Base-by-base conservation (phyloP, 1,140 invertebrate genomes). In the Polyergus mexicanus region DNA sequence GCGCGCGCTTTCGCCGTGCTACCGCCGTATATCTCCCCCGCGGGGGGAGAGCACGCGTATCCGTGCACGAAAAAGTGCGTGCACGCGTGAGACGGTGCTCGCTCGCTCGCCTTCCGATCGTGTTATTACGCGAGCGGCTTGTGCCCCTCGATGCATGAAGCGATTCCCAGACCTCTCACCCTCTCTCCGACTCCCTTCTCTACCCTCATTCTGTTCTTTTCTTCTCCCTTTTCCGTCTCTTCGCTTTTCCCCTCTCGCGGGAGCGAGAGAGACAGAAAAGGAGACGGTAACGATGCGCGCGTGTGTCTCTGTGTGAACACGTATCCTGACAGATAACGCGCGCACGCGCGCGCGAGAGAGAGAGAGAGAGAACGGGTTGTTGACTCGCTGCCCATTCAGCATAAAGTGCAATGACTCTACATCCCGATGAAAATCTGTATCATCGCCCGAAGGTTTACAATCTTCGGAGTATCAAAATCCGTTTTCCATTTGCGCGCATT, bases 341-440 rank as follows among this genome's bases (percentile, higher is more conserved):
- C n/a, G n/a, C n/a, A n/a, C n/a, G n/a, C n/a, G n/a, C n/a, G n/a
- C n/a, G n/a, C n/a, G 56, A 60, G 32, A 32, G 51, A 56, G 92
- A 28, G 11, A 68, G 41, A 65, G 47, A 60, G 32, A 51, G 78
- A 92, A 89, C 89, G 90, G 94, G 93, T 94, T 94, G 94, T 94
- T 94, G 94, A 94, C 94, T 94, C 91, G 93, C 84, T 94, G 94
- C 91, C 93, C 93, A 94, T 94, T 94, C 93, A 93, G 93, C 93
- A 94, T 94, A 93, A 94, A 94, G 94, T 93, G 94, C 94, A 94
- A 94, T 92, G 94, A 94, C 93, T 93, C 90, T 89, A 83, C 66
- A 28, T 83, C 84, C 86, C 91, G 93, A 92, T 93, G 92, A 94
- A 93, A 94, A 94, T 94, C 92, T 92, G 91, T 93, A 94, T 91